These are phyloP conservation scores for Holotrichia oblita DNA, from an alignment of 1,140 invertebrate genomes.

Conservation along the genomic window DNA sequence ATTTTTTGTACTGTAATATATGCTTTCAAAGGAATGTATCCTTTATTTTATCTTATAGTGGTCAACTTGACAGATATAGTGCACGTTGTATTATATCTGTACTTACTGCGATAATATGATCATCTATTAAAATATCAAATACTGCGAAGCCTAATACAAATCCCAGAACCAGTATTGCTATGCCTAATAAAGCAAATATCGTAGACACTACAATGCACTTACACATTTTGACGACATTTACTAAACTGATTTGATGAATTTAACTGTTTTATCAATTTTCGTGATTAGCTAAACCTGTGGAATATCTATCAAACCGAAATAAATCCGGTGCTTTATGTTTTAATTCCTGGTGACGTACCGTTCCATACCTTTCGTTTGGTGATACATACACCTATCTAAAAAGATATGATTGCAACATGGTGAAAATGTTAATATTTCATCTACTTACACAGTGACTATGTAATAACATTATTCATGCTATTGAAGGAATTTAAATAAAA, in stretches of 20 bases:
- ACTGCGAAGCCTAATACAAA: background rate
- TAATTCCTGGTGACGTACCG: background rate
- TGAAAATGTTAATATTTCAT: no score
- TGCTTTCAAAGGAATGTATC: no score
- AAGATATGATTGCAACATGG: no score
- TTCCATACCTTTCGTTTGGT: background rate
- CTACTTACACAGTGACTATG: no score
- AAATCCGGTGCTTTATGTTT: constrained; percentile 9
- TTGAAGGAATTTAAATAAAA: no score
- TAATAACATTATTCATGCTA: no score
- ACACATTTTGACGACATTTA: constrained; percentile 16
- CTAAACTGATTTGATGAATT: background rate
- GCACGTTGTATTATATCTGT: no score
- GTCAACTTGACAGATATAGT: no score
- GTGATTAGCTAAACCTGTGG: constrained; percentile 12
- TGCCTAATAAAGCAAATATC: background rate
- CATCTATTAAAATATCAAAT: constrained; percentile 10
- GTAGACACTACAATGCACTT: background rate
- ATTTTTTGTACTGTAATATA: no score
- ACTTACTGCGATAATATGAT: background rate
- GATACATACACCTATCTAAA: no score
- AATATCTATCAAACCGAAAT: background rate
- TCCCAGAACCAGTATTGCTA: background rate
- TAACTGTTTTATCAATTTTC: background rate
- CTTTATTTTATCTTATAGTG: no score